Evolutionary conservation across 1,140 invertebrate genomes (phyloP).

Genomic region (Triops longicaudatus): DNA sequence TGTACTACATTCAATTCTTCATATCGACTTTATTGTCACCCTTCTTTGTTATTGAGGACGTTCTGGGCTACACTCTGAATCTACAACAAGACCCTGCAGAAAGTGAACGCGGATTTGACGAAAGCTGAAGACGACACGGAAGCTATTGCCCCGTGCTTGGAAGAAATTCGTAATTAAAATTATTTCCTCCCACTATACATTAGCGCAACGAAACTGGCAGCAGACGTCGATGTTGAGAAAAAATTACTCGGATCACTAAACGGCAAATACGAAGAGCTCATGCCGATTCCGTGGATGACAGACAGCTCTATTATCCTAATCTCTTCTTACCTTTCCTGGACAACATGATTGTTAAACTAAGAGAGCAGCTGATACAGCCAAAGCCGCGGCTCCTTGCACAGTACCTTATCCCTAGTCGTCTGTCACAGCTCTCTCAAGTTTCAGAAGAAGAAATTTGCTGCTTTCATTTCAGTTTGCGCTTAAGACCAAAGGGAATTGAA

Average conservation of each 20-base stretch:
- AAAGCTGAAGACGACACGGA: too few relatives aligned
- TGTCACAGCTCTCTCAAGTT: not conserved
- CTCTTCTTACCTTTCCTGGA: not conserved
- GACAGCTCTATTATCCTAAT: not conserved
- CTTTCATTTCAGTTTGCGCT: not conserved
- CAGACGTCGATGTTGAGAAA: not conserved
- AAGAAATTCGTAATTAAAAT: not conserved
- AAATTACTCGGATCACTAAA: not conserved
- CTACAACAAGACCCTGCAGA: not conserved
- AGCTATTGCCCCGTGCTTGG: not conserved
- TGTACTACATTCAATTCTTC: too few relatives aligned
- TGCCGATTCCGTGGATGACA: not conserved
- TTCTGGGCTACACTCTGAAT: not conserved
- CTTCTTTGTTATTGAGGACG: not conserved
- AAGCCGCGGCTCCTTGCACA: not conserved
- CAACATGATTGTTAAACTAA: not conserved
- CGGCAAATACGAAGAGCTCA: not conserved
- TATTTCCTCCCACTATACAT: not conserved
- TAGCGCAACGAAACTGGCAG: conserved; percentile 7
- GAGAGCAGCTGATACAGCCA: not conserved
- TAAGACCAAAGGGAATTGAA: not conserved
- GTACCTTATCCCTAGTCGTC: not conserved
- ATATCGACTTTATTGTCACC: not conserved
- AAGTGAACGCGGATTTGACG: too few relatives aligned
- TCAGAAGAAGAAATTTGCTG: not conserved